These are phyloP conservation scores for Gila orcuttii DNA, from an alignment of 2,113 vertebrate species.

Conservation along the genomic window DNA sequence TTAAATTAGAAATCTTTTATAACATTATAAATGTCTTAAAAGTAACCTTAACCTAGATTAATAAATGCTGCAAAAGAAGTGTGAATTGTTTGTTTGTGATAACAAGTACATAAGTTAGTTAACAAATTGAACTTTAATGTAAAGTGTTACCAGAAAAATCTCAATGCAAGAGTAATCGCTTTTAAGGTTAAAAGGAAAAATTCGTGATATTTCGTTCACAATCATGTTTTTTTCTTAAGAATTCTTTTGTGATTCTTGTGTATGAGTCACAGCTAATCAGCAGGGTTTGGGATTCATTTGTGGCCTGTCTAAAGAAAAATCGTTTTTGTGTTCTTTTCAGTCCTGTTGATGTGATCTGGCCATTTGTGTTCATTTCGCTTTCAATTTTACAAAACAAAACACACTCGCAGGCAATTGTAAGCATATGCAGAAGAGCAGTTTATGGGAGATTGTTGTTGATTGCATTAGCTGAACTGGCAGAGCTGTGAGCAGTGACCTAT, in stretches of 20 bases:
- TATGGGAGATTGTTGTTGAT: constrained; percentile 38
- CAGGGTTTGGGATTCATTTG: neutral
- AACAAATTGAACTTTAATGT: neutral
- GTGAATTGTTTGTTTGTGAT: neutral
- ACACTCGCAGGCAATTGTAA: constrained; percentile 14
- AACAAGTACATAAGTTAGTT: neutral
- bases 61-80: neutral
- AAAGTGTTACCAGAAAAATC: neutral
- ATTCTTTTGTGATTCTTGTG: neutral
- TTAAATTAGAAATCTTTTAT: neutral
- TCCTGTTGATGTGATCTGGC: constrained; percentile 6
- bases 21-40: neutral
- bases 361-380: constrained; percentile 20
- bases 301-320: constrained; percentile 4
- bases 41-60: neutral
- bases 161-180: neutral
- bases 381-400: constrained; percentile 12
- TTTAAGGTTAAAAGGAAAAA: neutral
- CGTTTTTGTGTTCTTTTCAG: neutral
- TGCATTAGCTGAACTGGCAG: constrained; percentile 29
- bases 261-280: neutral
- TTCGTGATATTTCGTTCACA: neutral
- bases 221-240: neutral
- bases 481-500: constrained; percentile 25
- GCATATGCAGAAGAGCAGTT: constrained; percentile 14